These are phyloP conservation scores for Sinosuthora webbiana DNA, from an alignment of 2,113 vertebrate genomes.

Conservation along the genomic window DNA sequence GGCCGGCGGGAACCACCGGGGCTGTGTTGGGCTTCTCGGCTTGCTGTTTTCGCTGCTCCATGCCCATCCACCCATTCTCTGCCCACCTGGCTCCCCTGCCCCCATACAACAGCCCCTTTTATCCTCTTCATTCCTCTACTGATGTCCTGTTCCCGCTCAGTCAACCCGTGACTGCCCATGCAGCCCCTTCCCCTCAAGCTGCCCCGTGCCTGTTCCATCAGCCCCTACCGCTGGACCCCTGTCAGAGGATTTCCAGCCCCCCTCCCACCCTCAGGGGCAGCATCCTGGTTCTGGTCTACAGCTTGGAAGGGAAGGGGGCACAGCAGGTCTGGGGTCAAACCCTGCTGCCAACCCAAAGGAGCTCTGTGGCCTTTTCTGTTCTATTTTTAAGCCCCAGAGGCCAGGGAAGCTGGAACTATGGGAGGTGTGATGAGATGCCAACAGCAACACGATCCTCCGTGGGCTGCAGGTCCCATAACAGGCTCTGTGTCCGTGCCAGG, in stretches of 20 bases:
- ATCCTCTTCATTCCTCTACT: neutral
- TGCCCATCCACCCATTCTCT: neutral
- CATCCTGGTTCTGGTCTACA: neutral
- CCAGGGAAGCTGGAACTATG: neutral
- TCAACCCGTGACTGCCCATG: neutral
- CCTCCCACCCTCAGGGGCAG: neutral
- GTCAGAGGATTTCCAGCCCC: neutral
- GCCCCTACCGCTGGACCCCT: fast-evolving
- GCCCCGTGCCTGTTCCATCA: neutral
- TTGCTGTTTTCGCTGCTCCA: neutral
- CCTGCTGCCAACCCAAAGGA: neutral
- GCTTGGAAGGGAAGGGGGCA: neutral
- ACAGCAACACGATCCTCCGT: neutral
- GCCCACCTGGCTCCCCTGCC: neutral
- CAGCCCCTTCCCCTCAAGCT: neutral
- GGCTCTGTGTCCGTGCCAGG: neutral
- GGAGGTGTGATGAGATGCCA: neutral
- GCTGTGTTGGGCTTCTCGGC: neutral
- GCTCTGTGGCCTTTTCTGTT: slow-evolving; percentile 24
- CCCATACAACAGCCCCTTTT: neutral
- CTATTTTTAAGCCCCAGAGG: slow-evolving; percentile 13
- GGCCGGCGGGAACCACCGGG: neutral
- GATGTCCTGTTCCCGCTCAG: neutral
- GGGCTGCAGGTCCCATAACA: neutral
- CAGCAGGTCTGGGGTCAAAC: neutral